Percentiles rank a stretch among this genome's conserved stretches.
Evolutionary conservation across 2,888 invertebrate species (phyloP).

Genomic region (Nysson spinosus): DNA sequence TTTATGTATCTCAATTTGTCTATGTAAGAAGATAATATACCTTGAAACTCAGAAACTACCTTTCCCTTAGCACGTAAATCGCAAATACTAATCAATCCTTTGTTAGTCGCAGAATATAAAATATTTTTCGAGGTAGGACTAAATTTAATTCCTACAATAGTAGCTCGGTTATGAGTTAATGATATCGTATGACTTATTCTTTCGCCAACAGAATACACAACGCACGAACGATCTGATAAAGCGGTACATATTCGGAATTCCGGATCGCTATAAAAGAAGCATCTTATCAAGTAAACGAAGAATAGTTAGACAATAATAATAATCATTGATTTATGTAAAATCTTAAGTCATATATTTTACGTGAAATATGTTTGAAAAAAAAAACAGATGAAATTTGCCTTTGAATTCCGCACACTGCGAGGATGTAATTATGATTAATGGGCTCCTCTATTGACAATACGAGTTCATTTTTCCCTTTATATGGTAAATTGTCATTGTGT

Average conservation of each 20-base stretch:
- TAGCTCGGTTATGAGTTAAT: constrained; percentile 78
- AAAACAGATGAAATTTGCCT: constrained; percentile 75
- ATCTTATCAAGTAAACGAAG: neutral
- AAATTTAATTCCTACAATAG: constrained; percentile 81
- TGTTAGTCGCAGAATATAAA: constrained; percentile 80
- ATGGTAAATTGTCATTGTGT: constrained; percentile 19
- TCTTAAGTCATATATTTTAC: constrained; percentile 23
- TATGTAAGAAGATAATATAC: constrained; percentile 59
- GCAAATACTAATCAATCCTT: constrained; percentile 82
- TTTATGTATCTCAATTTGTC: neutral
- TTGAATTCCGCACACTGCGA: constrained; percentile 80
- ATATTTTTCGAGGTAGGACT: constrained; percentile 80
- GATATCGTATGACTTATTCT: constrained; percentile 72
- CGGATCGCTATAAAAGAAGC: constrained; percentile 59
- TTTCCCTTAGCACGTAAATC: constrained; percentile 81
- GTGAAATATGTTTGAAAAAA: constrained; percentile 39
- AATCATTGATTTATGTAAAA: no score
- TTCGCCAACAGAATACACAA: constrained; percentile 78
- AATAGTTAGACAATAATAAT: neutral
- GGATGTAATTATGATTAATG: constrained; percentile 80
- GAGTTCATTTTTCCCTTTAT: constrained; percentile 55
- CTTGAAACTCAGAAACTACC: constrained; percentile 76
- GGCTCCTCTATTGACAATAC: constrained; percentile 78
- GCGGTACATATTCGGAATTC: constrained; percentile 78
- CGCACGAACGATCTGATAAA: constrained; percentile 78